These are phyloP conservation scores for Allophyes oxyacanthae DNA, from an alignment of 2,888 invertebrate genomes.

Conservation along the genomic window DNA sequence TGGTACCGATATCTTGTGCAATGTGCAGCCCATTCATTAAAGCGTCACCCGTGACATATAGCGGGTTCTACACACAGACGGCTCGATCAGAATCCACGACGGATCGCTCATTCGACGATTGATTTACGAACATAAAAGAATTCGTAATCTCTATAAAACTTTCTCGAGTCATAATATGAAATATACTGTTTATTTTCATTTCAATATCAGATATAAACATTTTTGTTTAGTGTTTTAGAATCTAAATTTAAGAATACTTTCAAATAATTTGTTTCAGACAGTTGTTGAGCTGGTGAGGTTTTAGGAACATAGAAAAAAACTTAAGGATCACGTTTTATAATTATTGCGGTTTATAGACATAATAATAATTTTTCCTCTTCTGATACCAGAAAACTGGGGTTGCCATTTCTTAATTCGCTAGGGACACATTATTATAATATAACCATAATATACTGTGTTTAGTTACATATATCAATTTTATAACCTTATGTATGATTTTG, in stretches of 20 bases:
- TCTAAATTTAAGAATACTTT: constrained; percentile 35
- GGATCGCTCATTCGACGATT: constrained; percentile 32
- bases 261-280: no score
- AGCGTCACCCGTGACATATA: constrained; percentile 61
- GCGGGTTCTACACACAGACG: constrained; percentile 45
- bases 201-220: constrained; percentile 52
- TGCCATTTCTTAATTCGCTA: no score
- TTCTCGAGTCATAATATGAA: constrained; percentile 50
- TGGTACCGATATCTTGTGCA: constrained; percentile 70
- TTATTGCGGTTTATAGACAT: no score
- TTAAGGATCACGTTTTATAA: no score
- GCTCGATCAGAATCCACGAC: constrained; percentile 9
- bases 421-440: no score
- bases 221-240: constrained; percentile 46
- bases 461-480: no score
- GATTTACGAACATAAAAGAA: constrained; percentile 48
- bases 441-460: no score
- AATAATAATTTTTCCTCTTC: no score
- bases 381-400: no score
- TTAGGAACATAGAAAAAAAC: no score
- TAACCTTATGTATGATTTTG: no score
- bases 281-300: no score
- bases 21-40: constrained; percentile 72
- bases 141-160: constrained; percentile 53
- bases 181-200: constrained; percentile 52